These are phyloP conservation scores for Apocrypta bakeri DNA, from an alignment of 1,140 invertebrate species.

Conservation along the genomic window DNA sequence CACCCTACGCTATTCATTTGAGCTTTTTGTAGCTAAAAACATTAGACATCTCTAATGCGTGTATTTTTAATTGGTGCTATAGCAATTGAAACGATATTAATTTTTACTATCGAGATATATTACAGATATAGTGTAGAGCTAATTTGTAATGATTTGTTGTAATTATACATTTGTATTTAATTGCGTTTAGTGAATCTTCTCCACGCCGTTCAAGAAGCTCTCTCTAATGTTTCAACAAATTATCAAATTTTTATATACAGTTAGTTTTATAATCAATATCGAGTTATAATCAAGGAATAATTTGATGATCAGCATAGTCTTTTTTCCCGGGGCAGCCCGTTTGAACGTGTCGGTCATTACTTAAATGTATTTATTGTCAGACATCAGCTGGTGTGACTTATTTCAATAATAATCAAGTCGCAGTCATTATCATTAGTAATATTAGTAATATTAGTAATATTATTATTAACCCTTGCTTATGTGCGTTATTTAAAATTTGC, in stretches of 20 bases:
- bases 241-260: too few relatives aligned
- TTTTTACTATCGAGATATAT: too few relatives aligned
- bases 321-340: conserved; percentile 54
- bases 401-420: conserved; percentile 32
- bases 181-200: too few relatives aligned
- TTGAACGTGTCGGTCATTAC: conserved; percentile 5
- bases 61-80: background rate
- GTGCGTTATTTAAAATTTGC: conserved; percentile 21
- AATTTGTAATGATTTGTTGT: too few relatives aligned
- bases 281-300: too few relatives aligned
- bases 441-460: too few relatives aligned
- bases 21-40: background rate
- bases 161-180: too few relatives aligned
- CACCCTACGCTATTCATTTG: background rate
- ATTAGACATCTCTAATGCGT: background rate
- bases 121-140: too few relatives aligned
- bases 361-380: conserved; percentile 49
- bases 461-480: background rate
- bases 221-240: too few relatives aligned
- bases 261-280: too few relatives aligned
- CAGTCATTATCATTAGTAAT: conserved; percentile 33
- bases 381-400: conserved; percentile 27
- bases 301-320: background rate
- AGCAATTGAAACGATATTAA: background rate
- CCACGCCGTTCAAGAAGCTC: too few relatives aligned